A percentile compares a stretch with the other conserved stretches of the same genome.
Evolutionary conservation across 2,797 vertebrate species (phyloP).

Genomic region (Prunella strophiata): DNA sequence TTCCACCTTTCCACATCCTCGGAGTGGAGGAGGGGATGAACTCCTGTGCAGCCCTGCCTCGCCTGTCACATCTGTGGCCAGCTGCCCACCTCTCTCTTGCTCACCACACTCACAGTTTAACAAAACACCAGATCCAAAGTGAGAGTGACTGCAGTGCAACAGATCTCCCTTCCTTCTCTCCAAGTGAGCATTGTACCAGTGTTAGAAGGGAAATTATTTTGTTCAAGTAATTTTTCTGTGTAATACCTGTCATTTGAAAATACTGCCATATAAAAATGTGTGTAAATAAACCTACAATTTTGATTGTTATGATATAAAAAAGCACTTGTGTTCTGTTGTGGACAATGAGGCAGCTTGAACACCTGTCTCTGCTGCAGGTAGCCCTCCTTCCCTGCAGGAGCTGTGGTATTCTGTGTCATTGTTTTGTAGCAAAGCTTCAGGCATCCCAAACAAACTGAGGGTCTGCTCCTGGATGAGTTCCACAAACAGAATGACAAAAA

Average conservation of each 20-base stretch:
- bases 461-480: not conserved
- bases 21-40: rapidly evolving
- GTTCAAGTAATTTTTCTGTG: not conserved
- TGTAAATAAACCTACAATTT: not conserved
- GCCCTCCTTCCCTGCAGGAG: not conserved
- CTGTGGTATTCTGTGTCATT: not conserved
- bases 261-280: not conserved
- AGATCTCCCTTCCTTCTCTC: not conserved
- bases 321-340: not conserved
- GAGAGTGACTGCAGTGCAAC: not conserved
- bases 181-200: rapidly evolving
- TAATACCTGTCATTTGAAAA: not conserved
- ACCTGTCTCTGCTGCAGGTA: not conserved
- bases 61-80: not conserved
- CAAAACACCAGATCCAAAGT: not conserved
- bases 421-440: not conserved
- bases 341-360: not conserved
- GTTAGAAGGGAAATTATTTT: not conserved
- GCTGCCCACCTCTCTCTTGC: not conserved
- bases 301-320: not conserved
- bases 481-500: not conserved
- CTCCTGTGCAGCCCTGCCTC: not conserved
- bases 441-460: not conserved
- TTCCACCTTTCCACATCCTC: not conserved
- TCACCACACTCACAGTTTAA: not conserved